phyloP scores from a whole-genome alignment of 2,888 invertebrate genomes.

The Mycalesis mineus region DNA sequence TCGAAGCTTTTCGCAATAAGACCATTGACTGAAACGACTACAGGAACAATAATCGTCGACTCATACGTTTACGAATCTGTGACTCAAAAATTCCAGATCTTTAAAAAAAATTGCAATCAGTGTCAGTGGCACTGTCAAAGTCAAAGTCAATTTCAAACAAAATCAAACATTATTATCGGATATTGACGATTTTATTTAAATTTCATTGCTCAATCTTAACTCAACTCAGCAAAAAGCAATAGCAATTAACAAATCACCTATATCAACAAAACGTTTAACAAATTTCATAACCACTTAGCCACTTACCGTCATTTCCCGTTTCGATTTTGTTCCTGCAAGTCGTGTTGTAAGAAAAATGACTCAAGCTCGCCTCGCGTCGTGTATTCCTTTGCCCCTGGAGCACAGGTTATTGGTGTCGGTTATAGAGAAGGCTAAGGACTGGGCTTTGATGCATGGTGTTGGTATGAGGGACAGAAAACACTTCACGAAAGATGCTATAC shows the following conservation, averaged over 20 bases:
- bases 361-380: slow-evolving; percentile 73
- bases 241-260: neutral
- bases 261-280: neutral
- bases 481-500: slow-evolving; percentile 82
- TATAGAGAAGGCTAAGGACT: slow-evolving; percentile 87
- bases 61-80: no score
- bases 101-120: no score
- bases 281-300: neutral
- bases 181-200: no score
- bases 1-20: no score
- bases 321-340: neutral
- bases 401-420: slow-evolving; percentile 81
- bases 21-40: no score
- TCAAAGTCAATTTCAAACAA: no score
- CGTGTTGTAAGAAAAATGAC: slow-evolving; percentile 45
- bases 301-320: neutral
- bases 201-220: no score
- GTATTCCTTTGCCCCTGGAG: slow-evolving; percentile 82
- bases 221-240: neutral
- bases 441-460: slow-evolving; percentile 90
- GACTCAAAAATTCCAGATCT: no score
- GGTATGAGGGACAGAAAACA: slow-evolving; percentile 85
- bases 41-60: no score
- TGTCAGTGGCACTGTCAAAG: no score
- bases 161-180: no score